Percentiles rank a stretch among this genome's conserved stretches.
Conservation (phyloP, 2,797 vertebrate genomes). For the Pelochelys cantorii region DNA sequence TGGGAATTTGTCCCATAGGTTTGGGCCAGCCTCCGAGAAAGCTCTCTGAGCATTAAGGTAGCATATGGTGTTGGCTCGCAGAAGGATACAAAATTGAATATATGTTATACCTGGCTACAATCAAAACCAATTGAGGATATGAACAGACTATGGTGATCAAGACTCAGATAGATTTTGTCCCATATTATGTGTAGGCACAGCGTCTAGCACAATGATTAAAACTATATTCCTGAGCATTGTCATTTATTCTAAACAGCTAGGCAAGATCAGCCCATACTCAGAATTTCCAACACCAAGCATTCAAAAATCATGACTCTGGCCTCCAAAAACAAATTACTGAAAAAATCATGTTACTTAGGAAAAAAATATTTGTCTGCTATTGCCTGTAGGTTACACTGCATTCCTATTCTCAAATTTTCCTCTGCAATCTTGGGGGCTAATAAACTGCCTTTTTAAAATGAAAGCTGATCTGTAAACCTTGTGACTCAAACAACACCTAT, state of each 20-base stretch:
- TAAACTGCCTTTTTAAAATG: not conserved
- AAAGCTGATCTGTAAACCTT: not conserved
- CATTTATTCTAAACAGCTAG: not conserved
- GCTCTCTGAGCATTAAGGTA: not conserved
- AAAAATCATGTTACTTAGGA: not conserved
- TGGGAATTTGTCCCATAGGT: not conserved
- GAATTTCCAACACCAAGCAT: not conserved
- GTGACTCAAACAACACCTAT: not conserved
- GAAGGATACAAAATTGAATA: not conserved
- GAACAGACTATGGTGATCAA: constrained; percentile 3
- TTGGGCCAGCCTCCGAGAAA: not conserved
- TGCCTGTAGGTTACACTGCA: not conserved
- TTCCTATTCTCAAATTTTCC: not conserved
- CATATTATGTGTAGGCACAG: not conserved
- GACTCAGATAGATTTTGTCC: not conserved
- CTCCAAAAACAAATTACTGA: not conserved
- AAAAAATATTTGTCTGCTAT: not conserved
- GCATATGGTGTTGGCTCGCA: not conserved
- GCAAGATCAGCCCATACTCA: not conserved
- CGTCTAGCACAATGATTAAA: not conserved
- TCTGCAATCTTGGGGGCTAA: not conserved
- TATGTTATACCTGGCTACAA: not conserved
- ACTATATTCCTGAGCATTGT: not conserved
- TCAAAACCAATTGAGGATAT: not conserved
- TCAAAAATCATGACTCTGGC: not conserved